Base-by-base conservation (phyloP, 30 jellyfish, hydroid and myxozoan genomes). In the Chrysaora quinquecirrha region DNA sequence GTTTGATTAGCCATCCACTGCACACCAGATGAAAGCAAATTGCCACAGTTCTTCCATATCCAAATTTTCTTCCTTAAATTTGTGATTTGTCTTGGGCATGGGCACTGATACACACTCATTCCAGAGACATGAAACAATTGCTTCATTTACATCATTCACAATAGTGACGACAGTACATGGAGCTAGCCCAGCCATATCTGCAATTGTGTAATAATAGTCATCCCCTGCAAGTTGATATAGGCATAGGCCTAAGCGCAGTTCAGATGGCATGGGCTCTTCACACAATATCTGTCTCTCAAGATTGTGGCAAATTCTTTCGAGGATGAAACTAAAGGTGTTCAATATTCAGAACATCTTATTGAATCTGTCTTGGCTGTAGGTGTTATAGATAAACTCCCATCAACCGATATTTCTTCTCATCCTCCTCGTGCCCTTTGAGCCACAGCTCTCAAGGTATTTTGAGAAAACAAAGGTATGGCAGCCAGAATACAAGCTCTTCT, bases 231-330 rank as follows among this genome's bases (percentile, higher is more conserved):
- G 33, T 18, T 77, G 9, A 64, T 71, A 71, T 6, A 71, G 75
- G 75, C 83, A 71, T 20, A 71, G 4, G 18, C 33, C 83, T 6
- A 71, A 32, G 19, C 83, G 78, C 10, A 11, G 24, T 23, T 35
- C 83, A 14, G 83, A 77, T 2, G 76, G 19, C 10, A 71, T 32
- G 3, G 83, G 83, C 75, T 29, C 78, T 38, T 71, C 83, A n/a
- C 20, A 27, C 7, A 71, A 78, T 12, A 11, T 16, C 30, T 71
- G 11, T 35, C 75, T 31, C 23, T 19, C 78, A 12, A 65, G 58
- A 14, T 14, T 21, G 58, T 65, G 78, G 10, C 78, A 4, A 9
- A 43, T 43, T 43, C 16, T 52, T 43, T 43, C 58, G 9, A 43
- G 58, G 9, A 43, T 43, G 12, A 43, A 43, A 9, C 9, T 4